Evolutionary conservation across 2,888 invertebrate genomes (phyloP), one percentile per base, ranked within the genome.

Genomic region (Dasysyrphus albostriatus): DNA sequence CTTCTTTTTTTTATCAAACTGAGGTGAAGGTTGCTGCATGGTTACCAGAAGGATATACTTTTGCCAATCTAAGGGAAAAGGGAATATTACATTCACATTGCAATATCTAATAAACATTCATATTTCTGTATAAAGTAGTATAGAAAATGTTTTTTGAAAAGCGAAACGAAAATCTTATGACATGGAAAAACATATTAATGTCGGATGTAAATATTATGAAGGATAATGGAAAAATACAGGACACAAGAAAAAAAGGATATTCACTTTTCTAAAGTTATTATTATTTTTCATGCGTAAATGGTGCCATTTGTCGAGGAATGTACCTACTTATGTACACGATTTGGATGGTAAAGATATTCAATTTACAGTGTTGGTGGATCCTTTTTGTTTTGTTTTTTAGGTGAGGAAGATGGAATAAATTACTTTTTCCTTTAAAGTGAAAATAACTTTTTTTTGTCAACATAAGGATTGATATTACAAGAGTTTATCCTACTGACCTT

Each of bases 201-300:
- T 58, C 77, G 51, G 85, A 85, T 78, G 85, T 85, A 81, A 85
- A 85, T 74, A 69, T 81, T 70, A 78, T 77, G 56, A 85, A 77
- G 85, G 73, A 81, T 85, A 78, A 85, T 81, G 61, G 44, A 67
- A 70, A 19, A 19, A 51, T 32, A 47, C 63, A 72, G 24, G 3
- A 14, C 32, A n/a, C 63, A 56, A 69, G n/a, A 39, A 19, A 51
- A 29, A 51, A 77, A 59, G 77, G 63, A 74, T 77, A 74, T 67
- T 72, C 47, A 73, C 67, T 85, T 81, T 81, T 78, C 59, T 77
- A 69, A 54, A 54, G 49, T 74, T 74, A 81, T 73, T 85, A 56
- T 77, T 74, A 81, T 73, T 85, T 69, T 77, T 24, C 16, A 19
- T 69, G 42, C n/a, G 47, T 69, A 54, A 69, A 69, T 69, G 19